Base-by-base conservation (phyloP, 2,888 invertebrate genomes). In the Villa cingulata region DNA sequence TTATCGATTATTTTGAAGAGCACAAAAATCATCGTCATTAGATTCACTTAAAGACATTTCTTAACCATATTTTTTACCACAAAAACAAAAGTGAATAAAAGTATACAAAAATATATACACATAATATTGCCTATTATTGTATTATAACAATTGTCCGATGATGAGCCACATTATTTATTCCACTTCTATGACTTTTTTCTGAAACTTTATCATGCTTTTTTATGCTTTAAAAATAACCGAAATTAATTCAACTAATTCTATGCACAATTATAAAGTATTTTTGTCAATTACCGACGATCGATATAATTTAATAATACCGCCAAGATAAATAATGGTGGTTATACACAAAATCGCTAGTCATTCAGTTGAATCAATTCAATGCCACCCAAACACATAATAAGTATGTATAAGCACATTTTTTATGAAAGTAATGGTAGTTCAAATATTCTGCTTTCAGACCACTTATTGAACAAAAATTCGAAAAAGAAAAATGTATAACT, bases 221-320 rank as follows among this genome's bases (percentile, higher is more conserved):
- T 32, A 32, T 32, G 9, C 12, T 12, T 32, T 32, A 32, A 32
- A 32, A 12, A 12, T 32, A 32, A 32, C 9, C 12, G 29, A 32
- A 32, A 32, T 32, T 32, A 32, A 32, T 32, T 32, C 29, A 32
- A 12, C 29, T 32, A 32, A 32, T 32, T 32, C 29, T 14, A 12
- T 32, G 7, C 29, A 32, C 29, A 12, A 32, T 1, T 37, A n/a
- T 37, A 9, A 4, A 16, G 10, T 18, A 37, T 18, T 40, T 41
- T 41, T 32, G 41, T 40, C 41, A 45, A 46, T 46, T 46, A 36
- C 36, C 41, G 46, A n/a, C 46, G 46, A 46, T 46, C 19, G 41
- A 40, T 41, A 46, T 14, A 23, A n/a, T 41, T 34, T 23, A 18
- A 46, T n/a, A n/a, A n/a, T n/a, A n/a, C n/a, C n/a, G n/a, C n/a